Conservation (phyloP, 1,140 invertebrate genomes). For the Lucilia sericata region DNA sequence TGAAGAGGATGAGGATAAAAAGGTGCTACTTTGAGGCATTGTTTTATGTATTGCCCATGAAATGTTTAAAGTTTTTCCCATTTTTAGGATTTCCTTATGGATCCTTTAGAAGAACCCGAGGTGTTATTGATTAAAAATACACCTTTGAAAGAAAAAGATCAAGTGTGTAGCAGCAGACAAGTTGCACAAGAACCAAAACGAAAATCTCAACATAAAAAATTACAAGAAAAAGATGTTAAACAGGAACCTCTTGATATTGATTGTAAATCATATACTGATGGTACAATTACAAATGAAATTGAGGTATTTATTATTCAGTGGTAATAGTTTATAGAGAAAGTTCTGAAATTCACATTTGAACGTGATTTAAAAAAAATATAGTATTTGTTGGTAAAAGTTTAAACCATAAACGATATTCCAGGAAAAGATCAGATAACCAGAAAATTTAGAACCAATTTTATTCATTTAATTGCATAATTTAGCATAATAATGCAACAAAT, state of each 20-base stretch:
- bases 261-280: background rate
- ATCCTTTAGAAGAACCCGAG: constrained; percentile 29
- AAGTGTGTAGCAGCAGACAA: background rate
- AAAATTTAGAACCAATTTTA: too few relatives aligned
- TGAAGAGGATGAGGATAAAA: constrained; percentile 12
- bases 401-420: too few relatives aligned
- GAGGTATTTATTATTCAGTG: background rate
- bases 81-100: constrained; percentile 31
- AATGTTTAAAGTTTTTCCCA: background rate
- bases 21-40: background rate
- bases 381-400: too few relatives aligned
- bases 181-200: background rate
- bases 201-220: constrained; percentile 3
- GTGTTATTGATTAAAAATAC: background rate
- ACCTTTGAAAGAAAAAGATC: background rate
- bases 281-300: background rate
- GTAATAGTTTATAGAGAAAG: too few relatives aligned
- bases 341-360: too few relatives aligned
- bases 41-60: background rate
- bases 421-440: too few relatives aligned
- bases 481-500: too few relatives aligned
- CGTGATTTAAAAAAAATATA: too few relatives aligned
- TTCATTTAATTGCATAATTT: too few relatives aligned
- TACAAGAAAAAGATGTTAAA: constrained; percentile 4
- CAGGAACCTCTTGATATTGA: background rate